phyloP scores from a whole-genome alignment of 2,888 invertebrate genomes.

The Drosophila maculinotata region DNA sequence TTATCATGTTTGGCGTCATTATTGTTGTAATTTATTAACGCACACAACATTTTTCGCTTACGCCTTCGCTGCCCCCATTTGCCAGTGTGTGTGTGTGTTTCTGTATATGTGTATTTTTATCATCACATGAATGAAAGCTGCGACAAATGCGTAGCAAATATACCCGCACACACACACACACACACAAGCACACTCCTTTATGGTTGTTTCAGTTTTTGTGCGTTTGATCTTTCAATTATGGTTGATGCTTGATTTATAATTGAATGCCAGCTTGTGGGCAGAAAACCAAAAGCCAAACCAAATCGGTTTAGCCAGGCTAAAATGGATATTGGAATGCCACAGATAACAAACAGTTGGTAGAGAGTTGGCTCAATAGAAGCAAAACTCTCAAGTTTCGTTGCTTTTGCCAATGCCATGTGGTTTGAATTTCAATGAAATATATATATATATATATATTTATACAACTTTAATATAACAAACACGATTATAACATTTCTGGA shows the following conservation, averaged over 20 bases:
- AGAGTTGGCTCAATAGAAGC: not conserved
- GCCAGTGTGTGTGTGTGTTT: constrained; percentile 3
- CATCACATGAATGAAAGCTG: constrained; percentile 53
- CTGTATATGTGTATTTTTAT: constrained; percentile 55
- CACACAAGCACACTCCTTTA: constrained; percentile 2
- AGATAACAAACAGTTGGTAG: constrained; percentile 27
- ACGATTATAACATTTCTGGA: too few relatives aligned
- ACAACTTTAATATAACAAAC: too few relatives aligned
- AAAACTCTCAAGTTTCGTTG: not conserved
- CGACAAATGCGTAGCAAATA: constrained; percentile 64
- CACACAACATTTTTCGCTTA: constrained; percentile 75
- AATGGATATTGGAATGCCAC: constrained; percentile 12
- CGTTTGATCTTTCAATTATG: constrained; percentile 78
- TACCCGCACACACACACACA: constrained; percentile 11
- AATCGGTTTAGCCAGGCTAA: constrained; percentile 20
- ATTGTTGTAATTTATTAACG: constrained; percentile 80
- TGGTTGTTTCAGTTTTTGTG: constrained; percentile 42
- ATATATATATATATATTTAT: not conserved
- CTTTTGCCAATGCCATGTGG: constrained; percentile 1
- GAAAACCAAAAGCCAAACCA: constrained; percentile 26
- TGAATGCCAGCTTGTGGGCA: constrained; percentile 59
- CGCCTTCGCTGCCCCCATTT: constrained; percentile 48
- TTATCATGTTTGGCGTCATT: constrained; percentile 80
- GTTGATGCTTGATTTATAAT: constrained; percentile 76
- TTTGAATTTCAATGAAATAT: not conserved